phyloP scores from a whole-genome alignment of 2,113 vertebrate species.

The Porphyrio hochstetteri region DNA sequence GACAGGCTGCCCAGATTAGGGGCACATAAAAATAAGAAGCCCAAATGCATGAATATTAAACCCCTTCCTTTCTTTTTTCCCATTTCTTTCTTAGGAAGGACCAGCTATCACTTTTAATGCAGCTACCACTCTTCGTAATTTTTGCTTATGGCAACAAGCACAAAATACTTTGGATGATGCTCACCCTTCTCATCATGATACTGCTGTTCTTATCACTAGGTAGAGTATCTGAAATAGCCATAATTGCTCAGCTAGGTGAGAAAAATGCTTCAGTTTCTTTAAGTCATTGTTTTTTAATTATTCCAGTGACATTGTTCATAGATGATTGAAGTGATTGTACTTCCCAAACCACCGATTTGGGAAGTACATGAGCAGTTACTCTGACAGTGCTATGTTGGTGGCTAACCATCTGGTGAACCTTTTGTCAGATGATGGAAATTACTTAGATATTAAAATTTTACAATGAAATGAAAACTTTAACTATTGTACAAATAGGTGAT shows the following conservation, averaged over 20 bases:
- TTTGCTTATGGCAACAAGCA: conserved; percentile 93
- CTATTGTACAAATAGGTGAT: not conserved
- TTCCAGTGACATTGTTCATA: not conserved
- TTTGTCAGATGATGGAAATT: not conserved
- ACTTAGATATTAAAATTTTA: not conserved
- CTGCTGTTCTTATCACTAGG: conserved; percentile 96
- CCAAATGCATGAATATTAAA: not conserved
- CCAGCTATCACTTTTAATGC: conserved; percentile 92
- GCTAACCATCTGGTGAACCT: not conserved
- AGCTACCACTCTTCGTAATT: conserved; percentile 91
- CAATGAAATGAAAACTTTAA: not conserved
- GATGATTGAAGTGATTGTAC: not conserved
- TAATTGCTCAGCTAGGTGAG: not conserved
- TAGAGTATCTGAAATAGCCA: conserved; percentile 55
- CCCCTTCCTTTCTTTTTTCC: not conserved
- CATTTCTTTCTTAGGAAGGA: conserved; percentile 84
- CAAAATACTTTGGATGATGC: conserved; percentile 90
- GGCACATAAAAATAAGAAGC: not conserved
- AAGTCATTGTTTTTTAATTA: not conserved
- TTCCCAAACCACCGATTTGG: not conserved
- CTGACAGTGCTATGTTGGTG: not conserved
- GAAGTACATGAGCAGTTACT: not conserved
- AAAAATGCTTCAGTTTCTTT: not conserved
- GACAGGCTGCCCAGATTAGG: too few relatives aligned
- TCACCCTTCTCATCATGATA: conserved; percentile 93